These are phyloP conservation scores for Hemicentrotus pulcherrimus DNA, from an alignment of 35 echinoderm and acorn worm species.

Conservation along the genomic window DNA sequence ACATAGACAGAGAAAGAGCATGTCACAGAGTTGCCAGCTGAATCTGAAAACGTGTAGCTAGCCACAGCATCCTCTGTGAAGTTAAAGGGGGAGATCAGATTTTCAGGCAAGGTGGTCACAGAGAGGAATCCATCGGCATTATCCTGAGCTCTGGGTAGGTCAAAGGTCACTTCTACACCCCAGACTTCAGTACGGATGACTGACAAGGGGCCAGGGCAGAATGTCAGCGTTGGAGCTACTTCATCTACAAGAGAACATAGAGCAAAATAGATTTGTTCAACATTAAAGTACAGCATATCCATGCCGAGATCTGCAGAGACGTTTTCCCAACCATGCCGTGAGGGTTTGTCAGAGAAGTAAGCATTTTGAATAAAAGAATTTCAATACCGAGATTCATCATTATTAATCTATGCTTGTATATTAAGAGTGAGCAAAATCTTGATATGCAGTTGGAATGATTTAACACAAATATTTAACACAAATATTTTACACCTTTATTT, in stretches of 20 bases:
- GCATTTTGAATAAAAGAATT: too few species aligned
- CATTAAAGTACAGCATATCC: too few species aligned
- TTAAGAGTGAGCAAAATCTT: too few species aligned
- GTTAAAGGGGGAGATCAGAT: slow-evolving; percentile 71
- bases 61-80: slow-evolving; percentile 65
- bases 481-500: too few species aligned
- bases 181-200: slow-evolving; percentile 34
- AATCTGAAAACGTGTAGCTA: slow-evolving; percentile 66
- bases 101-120: slow-evolving; percentile 49
- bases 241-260: background rate
- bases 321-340: too few species aligned
- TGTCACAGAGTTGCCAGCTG: slow-evolving; percentile 39
- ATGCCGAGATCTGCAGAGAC: too few species aligned
- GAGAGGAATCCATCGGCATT: slow-evolving; percentile 57
- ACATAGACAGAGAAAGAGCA: slow-evolving; percentile 70
- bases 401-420: too few species aligned
- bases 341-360: too few species aligned
- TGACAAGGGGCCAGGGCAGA: slow-evolving; percentile 66
- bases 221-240: slow-evolving; percentile 61
- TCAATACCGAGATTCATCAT: too few species aligned
- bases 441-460: too few species aligned
- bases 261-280: background rate
- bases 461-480: too few species aligned
- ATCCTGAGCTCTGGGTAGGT: slow-evolving; percentile 64
- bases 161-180: slow-evolving; percentile 52